A percentile compares a stretch with the other conserved stretches of the same genome.
Evolutionary conservation across 2,797 vertebrate genomes (phyloP).

Genomic region (Phataginus tricuspis): DNA sequence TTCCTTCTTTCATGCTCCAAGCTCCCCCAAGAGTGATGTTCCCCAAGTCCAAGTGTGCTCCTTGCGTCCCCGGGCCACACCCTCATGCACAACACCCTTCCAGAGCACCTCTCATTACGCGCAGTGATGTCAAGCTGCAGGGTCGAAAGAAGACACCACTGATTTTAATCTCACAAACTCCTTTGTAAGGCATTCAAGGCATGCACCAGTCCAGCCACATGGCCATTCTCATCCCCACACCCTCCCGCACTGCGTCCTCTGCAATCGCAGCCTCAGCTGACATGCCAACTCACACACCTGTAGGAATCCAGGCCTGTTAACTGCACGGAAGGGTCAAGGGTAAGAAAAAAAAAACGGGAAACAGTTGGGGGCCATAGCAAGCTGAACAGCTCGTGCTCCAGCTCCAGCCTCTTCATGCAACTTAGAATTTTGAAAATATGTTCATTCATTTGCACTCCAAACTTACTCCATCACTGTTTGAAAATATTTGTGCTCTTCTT

Average conservation of each 20-base stretch:
- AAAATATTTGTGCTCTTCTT: background rate
- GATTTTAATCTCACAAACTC: background rate
- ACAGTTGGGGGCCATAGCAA: too few relatives aligned
- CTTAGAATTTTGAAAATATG: background rate
- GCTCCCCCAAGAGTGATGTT: background rate
- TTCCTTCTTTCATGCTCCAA: background rate
- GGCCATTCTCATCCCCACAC: background rate
- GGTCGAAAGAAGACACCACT: background rate
- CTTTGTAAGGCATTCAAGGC: background rate
- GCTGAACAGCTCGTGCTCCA: too few relatives aligned
- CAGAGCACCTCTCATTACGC: background rate
- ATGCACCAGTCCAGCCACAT: background rate
- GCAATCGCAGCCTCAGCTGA: too few relatives aligned
- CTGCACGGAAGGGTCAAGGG: background rate
- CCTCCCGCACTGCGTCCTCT: background rate
- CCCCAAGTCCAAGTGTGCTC: background rate
- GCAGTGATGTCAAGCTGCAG: background rate
- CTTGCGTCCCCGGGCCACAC: background rate
- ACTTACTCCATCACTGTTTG: background rate
- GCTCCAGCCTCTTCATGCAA: background rate
- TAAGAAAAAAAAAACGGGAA: background rate
- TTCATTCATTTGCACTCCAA: background rate
- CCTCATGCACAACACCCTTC: too few relatives aligned
- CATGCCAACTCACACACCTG: accelerated
- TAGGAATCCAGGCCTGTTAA: background rate